Base-by-base conservation (phyloP, 2,888 invertebrate genomes). In the Timema podura region DNA sequence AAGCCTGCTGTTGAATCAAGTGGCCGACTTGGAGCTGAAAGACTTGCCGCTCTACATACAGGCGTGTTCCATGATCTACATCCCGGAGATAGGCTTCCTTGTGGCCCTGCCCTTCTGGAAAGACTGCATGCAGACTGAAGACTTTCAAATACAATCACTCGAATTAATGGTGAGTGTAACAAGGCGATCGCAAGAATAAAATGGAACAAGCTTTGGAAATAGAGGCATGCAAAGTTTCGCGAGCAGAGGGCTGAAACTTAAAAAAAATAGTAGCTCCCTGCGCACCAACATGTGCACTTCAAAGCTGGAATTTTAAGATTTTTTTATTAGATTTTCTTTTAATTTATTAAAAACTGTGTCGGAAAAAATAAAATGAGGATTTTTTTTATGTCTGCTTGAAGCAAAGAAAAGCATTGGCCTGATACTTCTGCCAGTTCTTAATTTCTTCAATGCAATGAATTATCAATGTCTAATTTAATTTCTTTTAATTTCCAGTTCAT, bases 1-100 rank as follows among this genome's bases (percentile, higher is more conserved):
- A 48, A 89, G 90, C 57, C 86, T 88, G 65, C 83, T 91, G 65
- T 87, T 95, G 83, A 89, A 89, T 0, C 85, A 87, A 70, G 88
- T 91, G 30, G 92, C 91, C 0, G 83, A 85, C 73, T 85, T 88
- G 73, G 92, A 94, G 75, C 81, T 92, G 74, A 82, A 86, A 57
- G 84, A 88, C 47, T 83, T 93, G 48, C 90, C 91, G 0, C 80
- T 85, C 5, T 88, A 87, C 79, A 85, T 94, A 51, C 81, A 85
- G 46, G 86, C 87, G 75, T 91, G 90, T 77, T 85, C 85, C 15
- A 87, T 91, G 81, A 80, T 89, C 68, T 91, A 90, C 79, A 84
- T 91, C 77, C 91, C 91, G 0, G 90, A 91, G 79, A 84, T 92
- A 73, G 92, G 95, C 0, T 93, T 92, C 81, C 81, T 95, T 73